Conservation (phyloP, 2,113 vertebrate genomes). For the Anhinga rufa region DNA sequence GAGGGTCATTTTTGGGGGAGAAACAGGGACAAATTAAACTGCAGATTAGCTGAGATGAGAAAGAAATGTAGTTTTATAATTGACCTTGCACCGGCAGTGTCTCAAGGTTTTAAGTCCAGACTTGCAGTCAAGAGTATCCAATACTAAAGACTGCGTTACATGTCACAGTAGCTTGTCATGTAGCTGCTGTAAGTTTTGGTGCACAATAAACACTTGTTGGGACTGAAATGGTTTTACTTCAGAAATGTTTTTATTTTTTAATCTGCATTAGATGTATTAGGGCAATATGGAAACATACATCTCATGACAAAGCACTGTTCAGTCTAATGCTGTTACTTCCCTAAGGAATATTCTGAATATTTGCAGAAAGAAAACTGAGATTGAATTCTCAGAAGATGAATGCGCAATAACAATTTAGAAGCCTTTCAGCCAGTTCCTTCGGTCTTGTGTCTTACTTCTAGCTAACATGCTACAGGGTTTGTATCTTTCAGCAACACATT, state of each 20-base stretch:
- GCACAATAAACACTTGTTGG: neutral
- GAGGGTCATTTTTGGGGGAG: neutral
- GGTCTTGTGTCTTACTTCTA: neutral
- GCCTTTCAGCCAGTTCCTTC: neutral
- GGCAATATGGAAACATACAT: neutral
- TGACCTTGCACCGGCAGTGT: neutral
- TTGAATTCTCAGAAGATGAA: neutral
- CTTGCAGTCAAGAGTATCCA: neutral
- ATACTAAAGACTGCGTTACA: neutral
- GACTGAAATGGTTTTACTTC: neutral
- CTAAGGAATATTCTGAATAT: neutral
- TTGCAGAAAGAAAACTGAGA: neutral
- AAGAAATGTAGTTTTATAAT: neutral
- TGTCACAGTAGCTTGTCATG: neutral
- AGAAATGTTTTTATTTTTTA: neutral
- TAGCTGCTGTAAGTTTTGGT: neutral
- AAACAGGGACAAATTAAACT: neutral
- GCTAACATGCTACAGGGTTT: conserved; percentile 11
- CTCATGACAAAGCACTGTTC: neutral
- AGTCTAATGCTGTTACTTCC: neutral
- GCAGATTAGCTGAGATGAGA: neutral
- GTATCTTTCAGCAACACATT: conserved; percentile 36
- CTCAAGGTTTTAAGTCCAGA: neutral
- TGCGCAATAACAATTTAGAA: neutral
- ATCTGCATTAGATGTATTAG: neutral